Percentiles rank a stretch among this genome's conserved stretches.
Evolutionary conservation across 2,888 invertebrate genomes (phyloP).

Genomic region (Pasiphila rectangulata): DNA sequence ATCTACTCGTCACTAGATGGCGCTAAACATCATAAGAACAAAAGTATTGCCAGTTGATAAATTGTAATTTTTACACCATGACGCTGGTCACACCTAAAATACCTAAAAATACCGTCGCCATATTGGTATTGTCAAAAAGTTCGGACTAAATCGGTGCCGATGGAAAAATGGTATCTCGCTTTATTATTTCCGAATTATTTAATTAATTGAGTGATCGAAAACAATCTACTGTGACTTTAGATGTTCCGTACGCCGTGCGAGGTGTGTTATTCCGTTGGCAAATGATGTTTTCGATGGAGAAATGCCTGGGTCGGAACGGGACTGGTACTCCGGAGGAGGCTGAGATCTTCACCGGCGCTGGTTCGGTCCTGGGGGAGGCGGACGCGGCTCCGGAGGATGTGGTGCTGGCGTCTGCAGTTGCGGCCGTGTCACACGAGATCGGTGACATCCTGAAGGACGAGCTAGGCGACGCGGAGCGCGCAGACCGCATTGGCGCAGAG

Average conservation of each 20-base stretch:
- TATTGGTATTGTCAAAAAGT: conserved; percentile 81
- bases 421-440: conserved; percentile 72
- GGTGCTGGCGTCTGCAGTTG: conserved; percentile 57
- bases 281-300: conserved; percentile 77
- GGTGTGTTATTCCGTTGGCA: conserved; percentile 65
- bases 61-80: conserved; percentile 42
- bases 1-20: conserved; percentile 3
- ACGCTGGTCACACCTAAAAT: conserved; percentile 73
- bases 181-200: conserved; percentile 57
- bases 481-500: conserved; percentile 70
- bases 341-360: conserved; percentile 59
- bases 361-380: conserved; percentile 53
- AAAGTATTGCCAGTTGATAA: conserved; percentile 53
- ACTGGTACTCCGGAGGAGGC: conserved; percentile 56
- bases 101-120: conserved; percentile 81
- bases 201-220: conserved; percentile 61
- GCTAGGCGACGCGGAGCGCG: conserved; percentile 66
- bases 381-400: conserved; percentile 64
- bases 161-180: conserved; percentile 76
- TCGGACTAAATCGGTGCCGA: conserved; percentile 67
- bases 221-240: conserved; percentile 67
- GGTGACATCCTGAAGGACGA: conserved; percentile 75
- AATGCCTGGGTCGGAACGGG: conserved; percentile 66
- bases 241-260: conserved; percentile 69
- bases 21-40: too few species aligned